Evolutionary conservation across 2,888 invertebrate species (phyloP).

Genomic region (Parascotia fuliginaria): DNA sequence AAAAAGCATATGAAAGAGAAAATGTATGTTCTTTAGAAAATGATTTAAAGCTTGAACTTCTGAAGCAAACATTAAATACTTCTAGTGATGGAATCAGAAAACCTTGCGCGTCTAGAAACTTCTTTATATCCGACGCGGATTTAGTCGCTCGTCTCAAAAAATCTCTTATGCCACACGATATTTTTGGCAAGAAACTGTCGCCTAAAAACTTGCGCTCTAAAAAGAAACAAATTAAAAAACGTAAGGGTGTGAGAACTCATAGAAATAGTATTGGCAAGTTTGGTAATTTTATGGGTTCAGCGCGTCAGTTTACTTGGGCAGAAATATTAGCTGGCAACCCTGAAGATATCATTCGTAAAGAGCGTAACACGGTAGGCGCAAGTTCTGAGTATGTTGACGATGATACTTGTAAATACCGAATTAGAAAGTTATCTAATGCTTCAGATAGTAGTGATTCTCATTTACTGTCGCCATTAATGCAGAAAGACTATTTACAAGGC

Average conservation of each 20-base stretch:
- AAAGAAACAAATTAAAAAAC: conserved; percentile 76
- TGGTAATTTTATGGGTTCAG: conserved; percentile 82
- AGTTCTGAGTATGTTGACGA: conserved; percentile 62
- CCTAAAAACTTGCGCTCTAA: conserved; percentile 88
- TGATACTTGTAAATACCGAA: conserved; percentile 75
- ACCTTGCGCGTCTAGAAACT: conserved; percentile 77
- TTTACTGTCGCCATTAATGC: conserved; percentile 67
- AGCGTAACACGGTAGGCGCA: conserved; percentile 54
- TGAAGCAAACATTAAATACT: conserved; percentile 74
- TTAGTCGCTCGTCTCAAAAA: conserved; percentile 77
- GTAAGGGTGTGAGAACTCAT: conserved; percentile 73
- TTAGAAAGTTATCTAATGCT: conserved; percentile 75
- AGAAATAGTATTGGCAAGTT: conserved; percentile 80
- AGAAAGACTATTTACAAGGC: conserved; percentile 77
- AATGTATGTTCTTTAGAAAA: conserved; percentile 76
- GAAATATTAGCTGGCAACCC: conserved; percentile 88
- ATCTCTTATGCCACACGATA: conserved; percentile 79
- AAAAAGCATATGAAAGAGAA: conserved; percentile 74
- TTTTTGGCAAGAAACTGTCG: conserved; percentile 82
- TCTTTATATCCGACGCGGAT: conserved; percentile 80
- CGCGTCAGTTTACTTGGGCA: conserved; percentile 88
- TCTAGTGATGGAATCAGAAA: conserved; percentile 79
- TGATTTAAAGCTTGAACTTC: conserved; percentile 72
- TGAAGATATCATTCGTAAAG: conserved; percentile 86
- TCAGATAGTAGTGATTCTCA: conserved; percentile 68